These are phyloP conservation scores for Sebastes trivittatus DNA, from an alignment of 2,797 vertebrate species.

Conservation along the genomic window DNA sequence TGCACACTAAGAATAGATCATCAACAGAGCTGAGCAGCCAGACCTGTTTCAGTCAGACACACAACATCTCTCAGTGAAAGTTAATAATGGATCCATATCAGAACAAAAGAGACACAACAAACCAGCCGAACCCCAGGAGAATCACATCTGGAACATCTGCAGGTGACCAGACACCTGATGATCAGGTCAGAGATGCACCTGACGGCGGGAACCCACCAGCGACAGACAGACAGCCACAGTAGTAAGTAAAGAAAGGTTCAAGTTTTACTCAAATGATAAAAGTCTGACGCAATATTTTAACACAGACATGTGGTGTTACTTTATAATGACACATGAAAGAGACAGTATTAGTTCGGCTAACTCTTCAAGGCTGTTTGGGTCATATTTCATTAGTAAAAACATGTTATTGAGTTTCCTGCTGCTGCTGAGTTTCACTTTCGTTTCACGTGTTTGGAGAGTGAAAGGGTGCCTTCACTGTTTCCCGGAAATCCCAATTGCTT, in stretches of 20 bases:
- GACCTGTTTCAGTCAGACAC: not conserved
- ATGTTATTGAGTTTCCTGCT: not conserved
- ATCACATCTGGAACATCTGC: not conserved
- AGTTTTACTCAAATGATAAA: accelerated
- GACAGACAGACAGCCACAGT: not conserved
- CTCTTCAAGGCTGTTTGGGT: not conserved
- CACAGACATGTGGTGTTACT: too few relatives aligned
- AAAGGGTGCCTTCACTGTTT: conserved; percentile 27
- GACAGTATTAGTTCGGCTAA: not conserved
- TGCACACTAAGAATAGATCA: not conserved
- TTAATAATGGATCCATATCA: conserved; percentile 32
- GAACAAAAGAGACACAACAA: not conserved
- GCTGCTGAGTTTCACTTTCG: conserved; percentile 53
- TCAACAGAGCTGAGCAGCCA: not conserved
- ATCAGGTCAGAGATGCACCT: not conserved
- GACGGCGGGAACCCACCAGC: not conserved
- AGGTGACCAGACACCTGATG: not conserved
- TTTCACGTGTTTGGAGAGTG: conserved; percentile 9
- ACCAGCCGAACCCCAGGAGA: not conserved
- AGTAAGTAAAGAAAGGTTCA: conserved; percentile 29
- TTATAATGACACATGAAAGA: accelerated
- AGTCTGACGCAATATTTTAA: not conserved
- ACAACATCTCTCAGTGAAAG: not conserved
- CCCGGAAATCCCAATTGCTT: not conserved
- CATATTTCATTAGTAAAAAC: not conserved